These are phyloP conservation scores for Pithys albifrons DNA, from an alignment of 2,113 vertebrate species.

Conservation along the genomic window DNA sequence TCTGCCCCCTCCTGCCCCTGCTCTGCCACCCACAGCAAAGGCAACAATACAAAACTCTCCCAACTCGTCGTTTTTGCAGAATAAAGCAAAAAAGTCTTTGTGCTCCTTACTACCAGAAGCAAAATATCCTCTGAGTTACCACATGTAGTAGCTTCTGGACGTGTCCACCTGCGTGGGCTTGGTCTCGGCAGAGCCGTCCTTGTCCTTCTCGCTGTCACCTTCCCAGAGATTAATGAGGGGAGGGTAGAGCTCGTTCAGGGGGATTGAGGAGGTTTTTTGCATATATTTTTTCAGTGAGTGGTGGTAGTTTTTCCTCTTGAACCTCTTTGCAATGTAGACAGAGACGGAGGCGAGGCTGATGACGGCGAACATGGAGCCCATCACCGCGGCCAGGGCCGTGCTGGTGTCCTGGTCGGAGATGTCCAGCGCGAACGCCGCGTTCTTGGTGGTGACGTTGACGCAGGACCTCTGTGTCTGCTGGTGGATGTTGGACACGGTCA, in stretches of 20 bases:
- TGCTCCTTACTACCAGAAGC: slow-evolving; percentile 87
- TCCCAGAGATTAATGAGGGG: slow-evolving; percentile 99
- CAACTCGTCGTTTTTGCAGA: slow-evolving; percentile 83
- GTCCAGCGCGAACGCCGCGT: slow-evolving; percentile 82
- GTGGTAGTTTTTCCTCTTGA: slow-evolving; percentile 97
- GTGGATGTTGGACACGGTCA: slow-evolving; percentile 90
- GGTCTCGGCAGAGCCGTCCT: slow-evolving; percentile 86
- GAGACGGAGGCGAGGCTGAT: slow-evolving; percentile 88
- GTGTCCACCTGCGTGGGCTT: slow-evolving; percentile 96
- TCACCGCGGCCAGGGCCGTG: slow-evolving; percentile 89
- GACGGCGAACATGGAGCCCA: slow-evolving; percentile 92
- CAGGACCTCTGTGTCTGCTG: slow-evolving; percentile 93
- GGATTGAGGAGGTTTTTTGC: slow-evolving; percentile 98
- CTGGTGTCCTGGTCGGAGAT: slow-evolving; percentile 89
- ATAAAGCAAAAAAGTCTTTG: slow-evolving; percentile 88
- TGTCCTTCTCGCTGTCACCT: slow-evolving; percentile 94
- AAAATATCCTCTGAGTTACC: slow-evolving; percentile 85
- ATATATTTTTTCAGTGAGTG: slow-evolving; percentile 98
- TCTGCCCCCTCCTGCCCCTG: slow-evolving; percentile 43
- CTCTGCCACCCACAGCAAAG: slow-evolving; percentile 87
- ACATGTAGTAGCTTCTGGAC: slow-evolving; percentile 99
- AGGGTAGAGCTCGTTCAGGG: slow-evolving; percentile 95
- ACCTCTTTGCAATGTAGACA: slow-evolving; percentile 87
- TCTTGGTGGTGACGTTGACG: slow-evolving; percentile 96
- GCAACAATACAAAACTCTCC: slow-evolving; percentile 82